Percentiles rank a stretch among this genome's conserved stretches.
Conservation (phyloP, 1,140 invertebrate species). For the Medauroidea extradentata region DNA sequence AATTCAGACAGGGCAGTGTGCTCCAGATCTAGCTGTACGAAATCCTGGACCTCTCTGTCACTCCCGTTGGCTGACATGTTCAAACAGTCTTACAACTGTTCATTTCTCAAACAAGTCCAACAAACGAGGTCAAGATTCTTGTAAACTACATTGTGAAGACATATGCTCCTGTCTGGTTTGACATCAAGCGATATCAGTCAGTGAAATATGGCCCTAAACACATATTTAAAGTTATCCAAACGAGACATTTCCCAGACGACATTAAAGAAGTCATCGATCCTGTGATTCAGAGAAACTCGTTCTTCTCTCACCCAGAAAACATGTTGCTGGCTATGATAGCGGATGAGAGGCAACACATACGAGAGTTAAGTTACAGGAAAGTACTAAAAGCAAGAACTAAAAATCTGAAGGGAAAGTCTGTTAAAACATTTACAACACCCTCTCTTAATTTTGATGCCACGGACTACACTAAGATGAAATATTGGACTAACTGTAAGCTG, state of each 20-base stretch:
- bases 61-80: conserved; percentile 25
- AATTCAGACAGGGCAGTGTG: too few species aligned
- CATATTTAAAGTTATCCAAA: conserved; percentile 20
- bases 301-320: conserved; percentile 34
- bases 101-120: conserved; percentile 13
- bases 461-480: too few species aligned
- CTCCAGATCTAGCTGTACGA: too few species aligned
- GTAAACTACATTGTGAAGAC: conserved; percentile 22
- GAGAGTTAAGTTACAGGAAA: conserved; percentile 22
- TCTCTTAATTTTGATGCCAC: conserved; percentile 6
- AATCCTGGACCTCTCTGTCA: conserved; percentile 21
- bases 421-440: conserved; percentile 15
- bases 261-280: conserved; percentile 23
- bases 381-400: conserved; percentile 23
- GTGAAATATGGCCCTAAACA: conserved; percentile 25
- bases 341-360: conserved; percentile 14
- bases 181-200: conserved; percentile 28
- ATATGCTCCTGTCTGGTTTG: conserved; percentile 31
- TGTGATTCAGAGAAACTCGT: conserved; percentile 26
- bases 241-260: conserved; percentile 9
- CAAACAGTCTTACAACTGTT: conserved; percentile 25
- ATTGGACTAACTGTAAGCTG: too few species aligned
- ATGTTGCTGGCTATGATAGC: conserved; percentile 30
- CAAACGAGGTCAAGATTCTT: conserved; percentile 15
- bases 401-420: too few species aligned